Evolutionary conservation across 2,888 invertebrate genomes (phyloP).

Genomic region (Labia minor): DNA sequence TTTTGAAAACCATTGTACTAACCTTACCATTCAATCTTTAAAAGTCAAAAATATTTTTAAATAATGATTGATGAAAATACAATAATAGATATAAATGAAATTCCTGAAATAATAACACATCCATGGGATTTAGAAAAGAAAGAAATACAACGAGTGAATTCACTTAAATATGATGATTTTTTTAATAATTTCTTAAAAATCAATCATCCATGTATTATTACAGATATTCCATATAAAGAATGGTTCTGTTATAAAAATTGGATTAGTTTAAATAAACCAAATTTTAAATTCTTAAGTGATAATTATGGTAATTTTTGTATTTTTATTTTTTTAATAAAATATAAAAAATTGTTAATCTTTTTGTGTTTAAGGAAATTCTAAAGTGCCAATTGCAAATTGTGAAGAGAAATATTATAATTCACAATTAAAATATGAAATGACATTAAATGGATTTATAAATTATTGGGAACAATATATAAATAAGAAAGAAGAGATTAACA

Average conservation of each 20-base stretch:
- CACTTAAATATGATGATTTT: conserved; percentile 35
- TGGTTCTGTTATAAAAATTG: conserved; percentile 59
- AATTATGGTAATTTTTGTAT: conserved; percentile 37
- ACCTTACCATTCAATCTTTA: too few species aligned
- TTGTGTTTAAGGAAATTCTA: conserved; percentile 42
- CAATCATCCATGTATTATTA: conserved; percentile 59
- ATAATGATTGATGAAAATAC: background rate
- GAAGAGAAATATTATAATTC: conserved; percentile 58
- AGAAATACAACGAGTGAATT: background rate
- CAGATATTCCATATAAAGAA: conserved; percentile 42
- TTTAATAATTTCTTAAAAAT: conserved; percentile 44
- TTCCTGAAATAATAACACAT: background rate
- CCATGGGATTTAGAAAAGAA: background rate
- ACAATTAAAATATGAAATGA: conserved; percentile 58
- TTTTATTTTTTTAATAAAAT: background rate
- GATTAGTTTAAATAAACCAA: conserved; percentile 44
- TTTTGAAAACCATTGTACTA: too few species aligned
- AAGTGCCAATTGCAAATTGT: conserved; percentile 75
- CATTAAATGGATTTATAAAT: conserved; percentile 55
- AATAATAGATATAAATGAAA: background rate
- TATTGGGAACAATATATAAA: conserved; percentile 51
- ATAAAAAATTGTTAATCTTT: too few species aligned
- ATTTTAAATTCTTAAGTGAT: conserved; percentile 49
- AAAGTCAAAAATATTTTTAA: too few species aligned
- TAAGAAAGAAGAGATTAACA: conserved; percentile 35